Evolutionary conservation across 2,888 invertebrate genomes (phyloP).

Genomic region (Epinotia brunnichana): DNA sequence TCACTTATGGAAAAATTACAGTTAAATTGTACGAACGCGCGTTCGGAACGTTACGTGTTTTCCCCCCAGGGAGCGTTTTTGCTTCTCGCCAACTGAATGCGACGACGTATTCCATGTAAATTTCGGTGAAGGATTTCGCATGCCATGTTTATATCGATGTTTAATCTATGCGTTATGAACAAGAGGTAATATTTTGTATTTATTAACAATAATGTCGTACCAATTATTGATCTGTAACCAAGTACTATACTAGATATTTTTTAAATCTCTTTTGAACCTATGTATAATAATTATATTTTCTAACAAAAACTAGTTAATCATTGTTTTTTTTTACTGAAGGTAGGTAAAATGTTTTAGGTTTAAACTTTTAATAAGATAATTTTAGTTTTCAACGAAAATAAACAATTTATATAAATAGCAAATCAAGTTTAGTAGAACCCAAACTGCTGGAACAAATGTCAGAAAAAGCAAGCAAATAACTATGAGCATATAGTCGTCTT

Average conservation of each 20-base stretch:
- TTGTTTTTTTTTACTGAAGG: neutral
- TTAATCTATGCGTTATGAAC: neutral
- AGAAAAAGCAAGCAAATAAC: too few relatives aligned
- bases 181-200: neutral
- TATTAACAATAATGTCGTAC: neutral
- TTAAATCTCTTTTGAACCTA: neutral
- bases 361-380: neutral
- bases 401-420: neutral
- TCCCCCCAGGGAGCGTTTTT: neutral
- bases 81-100: neutral
- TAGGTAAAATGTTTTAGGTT: neutral
- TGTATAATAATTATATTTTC: neutral
- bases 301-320: neutral
- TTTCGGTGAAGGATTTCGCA: slow-evolving; percentile 1
- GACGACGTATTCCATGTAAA: neutral
- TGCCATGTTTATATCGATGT: neutral
- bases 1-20: too few relatives aligned
- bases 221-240: neutral
- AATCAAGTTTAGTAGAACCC: neutral
- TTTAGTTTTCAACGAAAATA: neutral
- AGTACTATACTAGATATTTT: neutral
- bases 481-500: too few relatives aligned
- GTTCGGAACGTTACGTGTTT: too few relatives aligned
- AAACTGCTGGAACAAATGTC: too few relatives aligned
- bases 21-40: too few relatives aligned